A percentile compares a stretch with the other conserved stretches of the same genome.
Evolutionary conservation across 2,797 vertebrate species (phyloP).

Genomic region (Paramormyrops hopkinsi): DNA sequence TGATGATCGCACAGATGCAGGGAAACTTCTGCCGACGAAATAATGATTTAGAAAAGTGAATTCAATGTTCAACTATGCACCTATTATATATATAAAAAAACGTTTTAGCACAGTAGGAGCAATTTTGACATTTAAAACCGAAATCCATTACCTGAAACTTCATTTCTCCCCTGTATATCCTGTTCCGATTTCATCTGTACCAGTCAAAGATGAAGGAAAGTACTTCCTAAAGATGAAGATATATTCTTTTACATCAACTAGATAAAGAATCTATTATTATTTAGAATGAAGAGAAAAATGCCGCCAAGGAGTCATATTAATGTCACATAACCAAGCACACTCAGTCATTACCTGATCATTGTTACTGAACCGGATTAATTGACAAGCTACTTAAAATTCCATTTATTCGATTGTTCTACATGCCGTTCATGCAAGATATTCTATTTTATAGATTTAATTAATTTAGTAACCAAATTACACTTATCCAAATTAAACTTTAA

Average conservation of each 20-base stretch:
- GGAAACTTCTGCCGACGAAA: slow-evolving; percentile 36
- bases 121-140: background rate
- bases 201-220: background rate
- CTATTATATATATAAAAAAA: background rate
- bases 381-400: background rate
- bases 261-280: background rate
- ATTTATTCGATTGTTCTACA: background rate
- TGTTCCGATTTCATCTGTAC: background rate
- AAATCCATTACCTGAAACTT: slow-evolving; percentile 46
- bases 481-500: background rate
- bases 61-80: background rate
- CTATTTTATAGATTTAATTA: background rate
- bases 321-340: background rate
- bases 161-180: slow-evolving; percentile 43
- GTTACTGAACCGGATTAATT: background rate
- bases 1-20: slow-evolving; percentile 49
- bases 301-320: background rate
- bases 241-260: background rate
- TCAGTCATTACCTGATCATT: background rate
- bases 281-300: background rate
- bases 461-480: background rate
- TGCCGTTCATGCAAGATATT: background rate
- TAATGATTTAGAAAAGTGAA: background rate
- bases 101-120: background rate
- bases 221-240: background rate